A percentile compares a stretch with the other conserved stretches of the same genome.
Evolutionary conservation across 2,797 vertebrate genomes (phyloP).

Genomic region (Halcyon smyrnensis): DNA sequence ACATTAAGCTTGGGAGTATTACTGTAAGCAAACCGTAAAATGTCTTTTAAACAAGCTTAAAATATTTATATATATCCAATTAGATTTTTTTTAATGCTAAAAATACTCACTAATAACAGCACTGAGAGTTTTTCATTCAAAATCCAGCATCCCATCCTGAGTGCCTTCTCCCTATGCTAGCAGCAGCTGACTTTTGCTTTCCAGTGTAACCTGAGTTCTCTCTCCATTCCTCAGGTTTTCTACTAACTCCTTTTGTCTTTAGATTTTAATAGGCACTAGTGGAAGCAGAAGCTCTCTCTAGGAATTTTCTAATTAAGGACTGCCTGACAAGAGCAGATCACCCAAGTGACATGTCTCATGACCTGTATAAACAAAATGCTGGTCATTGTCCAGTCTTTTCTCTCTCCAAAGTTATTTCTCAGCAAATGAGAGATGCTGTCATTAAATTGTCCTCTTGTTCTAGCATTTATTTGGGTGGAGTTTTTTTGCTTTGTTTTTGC

Average conservation of each 20-base stretch:
- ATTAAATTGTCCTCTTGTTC: slow-evolving; percentile 45
- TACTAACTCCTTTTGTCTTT: slow-evolving; percentile 55
- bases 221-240: slow-evolving; percentile 37
- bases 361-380: slow-evolving; percentile 74
- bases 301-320: slow-evolving; percentile 83
- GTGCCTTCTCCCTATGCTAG: background rate
- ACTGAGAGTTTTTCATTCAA: slow-evolving; percentile 78
- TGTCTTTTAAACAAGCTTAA: slow-evolving; percentile 53
- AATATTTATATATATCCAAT: slow-evolving; percentile 60
- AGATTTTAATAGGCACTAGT: slow-evolving; percentile 66
- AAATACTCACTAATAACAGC: slow-evolving; percentile 80
- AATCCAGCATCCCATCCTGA: slow-evolving; percentile 77
- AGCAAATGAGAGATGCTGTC: slow-evolving; percentile 65
- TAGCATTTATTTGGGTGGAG: background rate
- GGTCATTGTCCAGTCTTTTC: slow-evolving; percentile 54
- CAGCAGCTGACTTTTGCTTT: slow-evolving; percentile 34
- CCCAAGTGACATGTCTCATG: slow-evolving; percentile 61
- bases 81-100: slow-evolving; percentile 49
- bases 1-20: slow-evolving; percentile 58
- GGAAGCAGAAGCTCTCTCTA: slow-evolving; percentile 55
- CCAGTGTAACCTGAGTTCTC: slow-evolving; percentile 34
- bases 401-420: slow-evolving; percentile 51
- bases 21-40: slow-evolving; percentile 67
- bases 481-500: background rate
- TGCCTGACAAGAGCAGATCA: slow-evolving; percentile 72